phyloP scores from a whole-genome alignment of 2,113 vertebrate species.

The Guaruba guarouba region DNA sequence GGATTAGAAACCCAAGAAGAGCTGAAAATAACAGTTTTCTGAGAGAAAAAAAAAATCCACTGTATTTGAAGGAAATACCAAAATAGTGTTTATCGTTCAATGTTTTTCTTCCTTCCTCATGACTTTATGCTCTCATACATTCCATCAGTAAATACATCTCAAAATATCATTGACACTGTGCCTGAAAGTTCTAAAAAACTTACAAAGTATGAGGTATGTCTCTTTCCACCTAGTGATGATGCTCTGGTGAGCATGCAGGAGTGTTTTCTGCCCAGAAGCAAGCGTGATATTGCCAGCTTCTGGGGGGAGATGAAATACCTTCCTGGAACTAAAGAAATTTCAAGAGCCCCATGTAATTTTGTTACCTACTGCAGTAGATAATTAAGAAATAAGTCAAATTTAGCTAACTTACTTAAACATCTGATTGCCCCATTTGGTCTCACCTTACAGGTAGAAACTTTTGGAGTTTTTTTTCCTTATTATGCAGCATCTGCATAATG shows the following conservation, averaged over 20 bases:
- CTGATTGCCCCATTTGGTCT: not conserved
- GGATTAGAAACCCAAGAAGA: not conserved
- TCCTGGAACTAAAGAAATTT: not conserved
- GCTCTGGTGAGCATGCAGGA: not conserved
- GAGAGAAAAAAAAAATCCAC: not conserved
- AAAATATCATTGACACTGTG: not conserved
- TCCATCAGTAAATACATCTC: not conserved
- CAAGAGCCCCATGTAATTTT: not conserved
- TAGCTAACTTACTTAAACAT: not conserved
- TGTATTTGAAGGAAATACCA: not conserved
- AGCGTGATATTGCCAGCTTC: not conserved
- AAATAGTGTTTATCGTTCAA: not conserved
- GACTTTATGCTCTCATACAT: not conserved
- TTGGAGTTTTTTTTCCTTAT: not conserved
- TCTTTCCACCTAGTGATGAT: not conserved
- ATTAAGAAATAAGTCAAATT: not conserved
- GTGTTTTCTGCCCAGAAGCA: not conserved
- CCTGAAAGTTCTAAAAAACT: not conserved
- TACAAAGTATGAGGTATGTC: not conserved
- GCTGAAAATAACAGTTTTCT: not conserved
- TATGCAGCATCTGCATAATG: not conserved
- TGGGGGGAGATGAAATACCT: not conserved
- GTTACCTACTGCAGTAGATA: not conserved
- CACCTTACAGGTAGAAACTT: not conserved
- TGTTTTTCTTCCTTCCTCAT: not conserved